Percentiles rank a stretch among this genome's conserved stretches.
These are phyloP conservation scores for Zeuzera pyrina DNA, from an alignment of 2,888 invertebrate genomes.

Conservation along the genomic window DNA sequence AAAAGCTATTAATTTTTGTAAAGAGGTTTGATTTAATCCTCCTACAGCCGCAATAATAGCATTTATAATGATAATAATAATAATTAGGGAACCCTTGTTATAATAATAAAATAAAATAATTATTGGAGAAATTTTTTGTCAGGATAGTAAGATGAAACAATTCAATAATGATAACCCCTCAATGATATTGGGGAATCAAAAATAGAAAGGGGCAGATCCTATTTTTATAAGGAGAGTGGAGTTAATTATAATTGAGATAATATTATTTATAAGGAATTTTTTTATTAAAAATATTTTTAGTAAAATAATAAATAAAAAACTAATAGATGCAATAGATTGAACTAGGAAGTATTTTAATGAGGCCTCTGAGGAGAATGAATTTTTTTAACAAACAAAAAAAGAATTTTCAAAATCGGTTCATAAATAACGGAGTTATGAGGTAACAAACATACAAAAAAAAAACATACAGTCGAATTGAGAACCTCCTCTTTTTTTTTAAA, in stretches of 20 bases:
- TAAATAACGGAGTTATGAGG: too few species aligned
- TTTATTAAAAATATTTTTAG: constrained; percentile 4
- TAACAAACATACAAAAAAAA: too few species aligned
- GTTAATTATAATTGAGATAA: background rate
- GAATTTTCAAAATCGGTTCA: too few species aligned
- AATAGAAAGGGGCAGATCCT: constrained; percentile 62
- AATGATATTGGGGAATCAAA: constrained; percentile 74
- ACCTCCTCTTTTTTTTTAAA: too few species aligned
- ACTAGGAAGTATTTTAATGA: constrained; percentile 5
- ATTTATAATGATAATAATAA: constrained; percentile 58
- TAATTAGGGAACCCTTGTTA: constrained; percentile 47
- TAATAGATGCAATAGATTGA: background rate
- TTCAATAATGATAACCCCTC: constrained; percentile 73
- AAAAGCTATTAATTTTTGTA: constrained; percentile 74
- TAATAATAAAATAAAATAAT: constrained; percentile 64
- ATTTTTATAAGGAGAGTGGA: constrained; percentile 2
- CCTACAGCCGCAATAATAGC: constrained; percentile 61
- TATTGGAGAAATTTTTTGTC: constrained; percentile 78
- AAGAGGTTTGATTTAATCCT: constrained; percentile 67
- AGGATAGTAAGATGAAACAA: constrained; percentile 70
- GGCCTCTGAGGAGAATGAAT: background rate
- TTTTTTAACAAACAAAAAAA: background rate
- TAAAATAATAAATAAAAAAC: constrained; percentile 8
- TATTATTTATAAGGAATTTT: background rate
- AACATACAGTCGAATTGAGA: too few species aligned